Conservation (phyloP, 2,797 vertebrate species). For the Fringilla coelebs region DNA sequence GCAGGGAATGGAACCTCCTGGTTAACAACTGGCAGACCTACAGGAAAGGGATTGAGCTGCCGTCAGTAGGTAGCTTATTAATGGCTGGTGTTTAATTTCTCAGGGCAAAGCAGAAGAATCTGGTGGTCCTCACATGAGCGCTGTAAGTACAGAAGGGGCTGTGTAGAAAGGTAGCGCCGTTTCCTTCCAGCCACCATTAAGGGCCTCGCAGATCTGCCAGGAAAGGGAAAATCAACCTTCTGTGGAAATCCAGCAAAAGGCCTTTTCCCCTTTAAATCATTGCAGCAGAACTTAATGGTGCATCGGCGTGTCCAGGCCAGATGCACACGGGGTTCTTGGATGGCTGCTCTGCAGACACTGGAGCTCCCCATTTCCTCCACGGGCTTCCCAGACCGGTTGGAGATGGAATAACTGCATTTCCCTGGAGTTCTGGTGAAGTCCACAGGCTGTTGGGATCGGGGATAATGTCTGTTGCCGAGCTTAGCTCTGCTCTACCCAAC, state of each 20-base stretch:
- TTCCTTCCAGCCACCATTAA: constrained; percentile 56
- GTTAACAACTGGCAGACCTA: constrained; percentile 20
- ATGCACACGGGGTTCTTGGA: background rate
- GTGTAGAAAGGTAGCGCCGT: background rate
- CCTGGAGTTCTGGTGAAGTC: background rate
- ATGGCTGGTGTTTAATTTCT: constrained; percentile 52
- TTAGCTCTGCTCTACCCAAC: background rate
- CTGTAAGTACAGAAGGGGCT: constrained; percentile 5
- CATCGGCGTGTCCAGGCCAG: constrained; percentile 2
- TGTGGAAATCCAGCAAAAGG: constrained; percentile 53
- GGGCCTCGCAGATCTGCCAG: constrained; percentile 42
- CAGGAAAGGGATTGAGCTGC: constrained; percentile 50
- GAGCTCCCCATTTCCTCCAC: constrained; percentile 3
- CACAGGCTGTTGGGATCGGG: background rate
- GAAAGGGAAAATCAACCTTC: constrained; percentile 46
- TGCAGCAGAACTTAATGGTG: constrained; percentile 28
- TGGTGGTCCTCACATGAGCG: constrained; percentile 47
- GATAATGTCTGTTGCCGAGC: background rate
- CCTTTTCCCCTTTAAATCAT: constrained; percentile 51
- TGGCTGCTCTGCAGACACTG: background rate
- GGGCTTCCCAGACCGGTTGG: background rate
- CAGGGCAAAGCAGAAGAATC: constrained; percentile 42
- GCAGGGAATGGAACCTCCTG: constrained; percentile 55
- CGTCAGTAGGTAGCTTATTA: constrained; percentile 13
- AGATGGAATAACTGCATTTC: background rate